Evolutionary conservation across 2,113 vertebrate species (phyloP).

Genomic region (Alethe diademata): DNA sequence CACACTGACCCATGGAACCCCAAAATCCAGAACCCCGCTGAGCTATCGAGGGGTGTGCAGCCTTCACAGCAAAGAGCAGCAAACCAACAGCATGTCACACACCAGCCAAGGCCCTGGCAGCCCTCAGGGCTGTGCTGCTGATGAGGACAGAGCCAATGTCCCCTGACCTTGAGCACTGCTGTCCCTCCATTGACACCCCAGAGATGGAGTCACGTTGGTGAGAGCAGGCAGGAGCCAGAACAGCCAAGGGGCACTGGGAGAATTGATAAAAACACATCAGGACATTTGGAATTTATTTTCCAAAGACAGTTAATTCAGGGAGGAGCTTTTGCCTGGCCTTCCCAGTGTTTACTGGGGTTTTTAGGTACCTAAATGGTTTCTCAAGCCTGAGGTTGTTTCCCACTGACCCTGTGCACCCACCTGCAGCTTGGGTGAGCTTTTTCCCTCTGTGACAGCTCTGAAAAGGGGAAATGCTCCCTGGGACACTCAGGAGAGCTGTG

Average conservation of each 20-base stretch:
- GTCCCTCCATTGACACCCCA: not conserved
- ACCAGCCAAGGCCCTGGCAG: not conserved
- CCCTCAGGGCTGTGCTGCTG: not conserved
- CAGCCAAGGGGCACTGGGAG: not conserved
- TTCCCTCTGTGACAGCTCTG: not conserved
- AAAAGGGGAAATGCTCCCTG: not conserved
- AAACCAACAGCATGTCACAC: not conserved
- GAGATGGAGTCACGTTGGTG: not conserved
- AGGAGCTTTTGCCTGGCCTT: not conserved
- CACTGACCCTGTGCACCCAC: fast-evolving
- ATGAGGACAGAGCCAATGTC: not conserved
- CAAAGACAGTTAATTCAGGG: not conserved
- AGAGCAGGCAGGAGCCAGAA: not conserved
- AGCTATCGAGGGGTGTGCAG: not conserved
- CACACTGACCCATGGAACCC: fast-evolving
- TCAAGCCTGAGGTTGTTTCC: not conserved
- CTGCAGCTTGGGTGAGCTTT: not conserved
- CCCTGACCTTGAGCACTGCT: not conserved
- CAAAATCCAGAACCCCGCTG: not conserved
- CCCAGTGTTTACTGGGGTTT: not conserved
- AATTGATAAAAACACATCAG: not conserved
- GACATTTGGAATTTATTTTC: not conserved
- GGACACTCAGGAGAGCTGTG: not conserved
- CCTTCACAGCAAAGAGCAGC: not conserved
- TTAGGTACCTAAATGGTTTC: not conserved